Conservation (phyloP, 2,797 vertebrate genomes). For the Sternotherus odoratus region DNA sequence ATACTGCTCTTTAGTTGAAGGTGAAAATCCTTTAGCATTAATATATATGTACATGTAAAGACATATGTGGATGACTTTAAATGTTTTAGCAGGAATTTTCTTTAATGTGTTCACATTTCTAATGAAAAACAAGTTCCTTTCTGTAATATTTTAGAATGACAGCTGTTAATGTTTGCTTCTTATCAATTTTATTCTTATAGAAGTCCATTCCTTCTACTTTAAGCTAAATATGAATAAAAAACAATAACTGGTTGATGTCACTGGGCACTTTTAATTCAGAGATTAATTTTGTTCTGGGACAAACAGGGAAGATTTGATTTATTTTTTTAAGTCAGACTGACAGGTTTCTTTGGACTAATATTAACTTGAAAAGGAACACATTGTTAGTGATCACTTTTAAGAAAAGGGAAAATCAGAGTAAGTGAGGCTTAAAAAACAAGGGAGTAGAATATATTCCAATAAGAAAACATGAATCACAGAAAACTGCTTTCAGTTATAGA, state of each 20-base stretch:
- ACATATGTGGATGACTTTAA: not conserved
- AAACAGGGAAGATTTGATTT: slow-evolving; percentile 6
- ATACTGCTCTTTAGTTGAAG: not conserved
- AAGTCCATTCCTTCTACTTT: not conserved
- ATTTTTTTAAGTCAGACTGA: slow-evolving; percentile 37
- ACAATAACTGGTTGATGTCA: not conserved
- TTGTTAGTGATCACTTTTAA: slow-evolving; percentile 71
- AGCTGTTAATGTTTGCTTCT: not conserved
- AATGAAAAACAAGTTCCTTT: not conserved
- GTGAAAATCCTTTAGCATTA: slow-evolving; percentile 1
- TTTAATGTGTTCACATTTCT: not conserved
- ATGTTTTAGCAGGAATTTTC: not conserved
- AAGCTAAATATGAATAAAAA: slow-evolving; percentile 35
- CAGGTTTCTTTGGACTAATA: slow-evolving; percentile 71
- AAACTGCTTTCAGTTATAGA: slow-evolving; percentile 68
- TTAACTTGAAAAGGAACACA: slow-evolving; percentile 70
- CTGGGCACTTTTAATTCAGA: slow-evolving; percentile 43
- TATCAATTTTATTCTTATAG: not conserved
- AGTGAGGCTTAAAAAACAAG: slow-evolving; percentile 63
- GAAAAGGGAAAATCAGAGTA: slow-evolving; percentile 60
- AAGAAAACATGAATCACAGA: slow-evolving; percentile 67
- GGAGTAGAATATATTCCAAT: slow-evolving; percentile 54
- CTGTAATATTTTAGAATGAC: not conserved
- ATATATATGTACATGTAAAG: not conserved
- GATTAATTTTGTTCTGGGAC: slow-evolving; percentile 24